Conservation (phyloP, 1,140 invertebrate genomes). For the Platyura marginata region DNA sequence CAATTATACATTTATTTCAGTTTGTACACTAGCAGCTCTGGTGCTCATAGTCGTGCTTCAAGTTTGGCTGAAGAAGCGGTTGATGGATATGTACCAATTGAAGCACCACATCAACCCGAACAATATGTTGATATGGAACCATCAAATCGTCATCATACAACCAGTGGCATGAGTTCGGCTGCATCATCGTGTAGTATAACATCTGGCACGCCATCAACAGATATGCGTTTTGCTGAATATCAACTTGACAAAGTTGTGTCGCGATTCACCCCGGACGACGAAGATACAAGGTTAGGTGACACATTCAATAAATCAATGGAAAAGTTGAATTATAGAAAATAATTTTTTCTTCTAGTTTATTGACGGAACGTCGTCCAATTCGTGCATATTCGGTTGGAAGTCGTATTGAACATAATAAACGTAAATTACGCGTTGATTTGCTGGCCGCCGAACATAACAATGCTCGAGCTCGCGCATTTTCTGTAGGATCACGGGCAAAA, state of each 20-base stretch:
- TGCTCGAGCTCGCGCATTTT: slow-evolving; percentile 42
- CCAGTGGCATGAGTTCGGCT: slow-evolving; percentile 31
- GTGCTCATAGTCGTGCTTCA: slow-evolving; percentile 11
- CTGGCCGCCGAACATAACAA: slow-evolving; percentile 12
- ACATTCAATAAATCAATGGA: not conserved
- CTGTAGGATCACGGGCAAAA: slow-evolving; percentile 44
- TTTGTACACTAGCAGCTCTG: slow-evolving; percentile 14
- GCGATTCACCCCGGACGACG: slow-evolving; percentile 37
- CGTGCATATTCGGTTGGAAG: slow-evolving; percentile 80
- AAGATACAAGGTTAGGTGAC: slow-evolving; percentile 23
- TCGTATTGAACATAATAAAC: slow-evolving; percentile 35
- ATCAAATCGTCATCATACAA: slow-evolving; percentile 12
- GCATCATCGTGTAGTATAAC: slow-evolving; percentile 50
- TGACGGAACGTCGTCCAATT: slow-evolving; percentile 38
- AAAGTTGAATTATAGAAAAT: not conserved
- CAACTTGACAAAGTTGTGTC: slow-evolving; percentile 45
- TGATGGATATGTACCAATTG: slow-evolving; percentile 45
- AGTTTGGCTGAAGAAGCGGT: slow-evolving; percentile 14
- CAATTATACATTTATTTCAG: slow-evolving; percentile 6
- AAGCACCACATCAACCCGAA: slow-evolving; percentile 25
- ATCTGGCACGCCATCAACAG: slow-evolving; percentile 47
- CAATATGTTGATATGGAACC: slow-evolving; percentile 45
- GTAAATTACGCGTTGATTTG: slow-evolving; percentile 13
- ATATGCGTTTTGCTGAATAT: slow-evolving; percentile 38
- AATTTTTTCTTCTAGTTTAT: slow-evolving; percentile 4